phyloP scores from a whole-genome alignment of 2,888 invertebrate species.

The Leptinotarsa peninsularis region DNA sequence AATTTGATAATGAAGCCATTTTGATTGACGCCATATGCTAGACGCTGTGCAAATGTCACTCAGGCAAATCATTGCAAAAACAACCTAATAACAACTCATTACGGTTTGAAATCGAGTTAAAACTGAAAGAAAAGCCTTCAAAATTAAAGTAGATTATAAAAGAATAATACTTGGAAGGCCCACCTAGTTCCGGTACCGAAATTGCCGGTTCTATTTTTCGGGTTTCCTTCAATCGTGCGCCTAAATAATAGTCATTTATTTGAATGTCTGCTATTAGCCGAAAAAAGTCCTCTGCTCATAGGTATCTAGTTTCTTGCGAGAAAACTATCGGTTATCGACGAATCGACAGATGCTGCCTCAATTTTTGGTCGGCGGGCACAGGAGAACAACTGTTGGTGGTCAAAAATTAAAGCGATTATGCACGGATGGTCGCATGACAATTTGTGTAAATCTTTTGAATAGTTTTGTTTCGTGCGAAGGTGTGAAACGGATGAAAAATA shows the following conservation, averaged over 20 bases:
- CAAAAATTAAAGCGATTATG: conserved; percentile 31
- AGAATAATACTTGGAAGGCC: conserved; percentile 47
- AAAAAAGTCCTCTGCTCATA: conserved; percentile 43
- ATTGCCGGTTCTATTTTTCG: conserved; percentile 63
- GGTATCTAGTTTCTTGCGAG: conserved; percentile 54
- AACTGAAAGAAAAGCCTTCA: conserved; percentile 23
- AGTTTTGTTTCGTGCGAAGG: neutral
- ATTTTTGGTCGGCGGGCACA: conserved; percentile 44
- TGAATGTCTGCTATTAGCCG: conserved; percentile 49
- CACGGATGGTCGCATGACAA: conserved; percentile 21
- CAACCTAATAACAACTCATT: conserved; percentile 25
- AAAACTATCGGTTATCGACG: conserved; percentile 54
- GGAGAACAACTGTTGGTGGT: conserved; percentile 43
- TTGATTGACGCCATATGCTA: conserved; percentile 23
- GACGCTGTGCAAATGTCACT: conserved; percentile 31
- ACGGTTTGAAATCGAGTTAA: conserved; percentile 11
- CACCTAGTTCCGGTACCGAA: conserved; percentile 62
- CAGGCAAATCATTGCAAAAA: conserved; percentile 26
- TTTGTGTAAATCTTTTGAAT: conserved; percentile 2
- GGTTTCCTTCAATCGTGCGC: conserved; percentile 53
- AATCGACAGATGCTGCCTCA: conserved; percentile 54
- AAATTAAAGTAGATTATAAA: conserved; percentile 39
- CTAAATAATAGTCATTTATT: conserved; percentile 60
- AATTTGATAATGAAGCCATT: conserved; percentile 22
- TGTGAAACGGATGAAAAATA: neutral